Evolutionary conservation across 1,140 invertebrate species (phyloP).

Genomic region (Meloidogyne floridensis): DNA sequence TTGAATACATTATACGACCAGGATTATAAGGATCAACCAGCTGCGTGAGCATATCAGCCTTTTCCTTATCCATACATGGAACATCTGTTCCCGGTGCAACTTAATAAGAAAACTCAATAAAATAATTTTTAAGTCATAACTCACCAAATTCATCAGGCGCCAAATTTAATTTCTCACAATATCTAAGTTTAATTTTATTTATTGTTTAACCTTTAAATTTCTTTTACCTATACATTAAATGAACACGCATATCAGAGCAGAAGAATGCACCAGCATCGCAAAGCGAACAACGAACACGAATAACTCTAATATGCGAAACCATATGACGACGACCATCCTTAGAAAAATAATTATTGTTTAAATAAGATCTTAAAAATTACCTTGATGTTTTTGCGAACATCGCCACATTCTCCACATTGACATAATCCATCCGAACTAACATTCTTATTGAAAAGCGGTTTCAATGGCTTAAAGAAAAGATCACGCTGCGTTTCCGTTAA

Average conservation of each 20-base stretch:
- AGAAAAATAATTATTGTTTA: not conserved
- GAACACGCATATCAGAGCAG: slow-evolving; percentile 42
- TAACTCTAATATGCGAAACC: slow-evolving; percentile 41
- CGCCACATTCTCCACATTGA: slow-evolving; percentile 43
- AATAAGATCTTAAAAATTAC: not conserved
- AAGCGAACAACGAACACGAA: slow-evolving; percentile 40
- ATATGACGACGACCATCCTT: slow-evolving; percentile 41
- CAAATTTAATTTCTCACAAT: slow-evolving; percentile 44
- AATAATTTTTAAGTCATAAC: too few species aligned
- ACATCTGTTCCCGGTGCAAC: slow-evolving; percentile 29
- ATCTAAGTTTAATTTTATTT: not conserved
- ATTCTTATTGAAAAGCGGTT: slow-evolving; percentile 36
- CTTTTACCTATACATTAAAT: slow-evolving; percentile 36
- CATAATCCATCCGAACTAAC: slow-evolving; percentile 23
- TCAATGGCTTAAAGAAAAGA: slow-evolving; percentile 41
- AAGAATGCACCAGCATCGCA: slow-evolving; percentile 45
- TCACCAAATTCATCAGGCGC: slow-evolving; percentile 36
- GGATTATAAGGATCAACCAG: slow-evolving; percentile 42
- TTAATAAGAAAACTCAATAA: too few species aligned
- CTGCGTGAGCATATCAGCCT: slow-evolving; percentile 40
- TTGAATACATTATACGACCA: slow-evolving; percentile 42
- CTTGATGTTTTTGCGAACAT: slow-evolving; percentile 25
- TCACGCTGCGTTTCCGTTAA: slow-evolving; percentile 41
- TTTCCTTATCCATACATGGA: slow-evolving; percentile 44
- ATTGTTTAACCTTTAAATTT: too few species aligned